Conservation (phyloP, 2,113 vertebrate species). For the Varanus komodoensis region DNA sequence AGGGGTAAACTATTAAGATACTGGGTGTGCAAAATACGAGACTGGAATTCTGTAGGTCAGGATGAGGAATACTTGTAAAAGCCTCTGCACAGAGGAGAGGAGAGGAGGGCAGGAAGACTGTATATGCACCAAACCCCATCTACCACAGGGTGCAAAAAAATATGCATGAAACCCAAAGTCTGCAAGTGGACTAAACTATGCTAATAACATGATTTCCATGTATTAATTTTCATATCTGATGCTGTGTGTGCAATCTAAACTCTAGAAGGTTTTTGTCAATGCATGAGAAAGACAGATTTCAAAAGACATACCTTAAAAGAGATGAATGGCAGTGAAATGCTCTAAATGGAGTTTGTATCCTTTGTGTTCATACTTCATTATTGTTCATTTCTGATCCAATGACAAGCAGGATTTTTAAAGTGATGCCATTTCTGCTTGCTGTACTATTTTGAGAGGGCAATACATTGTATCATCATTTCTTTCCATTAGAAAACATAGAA, state of each 20-base stretch:
- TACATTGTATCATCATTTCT: background rate
- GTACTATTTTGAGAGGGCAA: background rate
- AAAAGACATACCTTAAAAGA: background rate
- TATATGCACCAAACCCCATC: background rate
- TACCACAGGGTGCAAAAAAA: background rate
- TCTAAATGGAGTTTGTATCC: background rate
- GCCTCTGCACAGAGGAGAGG: background rate
- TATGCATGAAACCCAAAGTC: background rate
- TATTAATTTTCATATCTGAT: no score
- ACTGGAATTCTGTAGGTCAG: background rate
- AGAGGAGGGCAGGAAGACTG: background rate
- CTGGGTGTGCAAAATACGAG: background rate
- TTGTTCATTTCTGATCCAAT: background rate
- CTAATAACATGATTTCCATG: background rate
- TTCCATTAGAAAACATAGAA: slow-evolving; percentile 3
- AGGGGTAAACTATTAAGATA: background rate
- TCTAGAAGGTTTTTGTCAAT: background rate
- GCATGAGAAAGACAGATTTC: background rate
- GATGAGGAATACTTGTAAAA: background rate
- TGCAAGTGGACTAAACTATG: background rate
- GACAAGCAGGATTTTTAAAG: background rate
- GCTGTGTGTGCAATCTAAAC: background rate
- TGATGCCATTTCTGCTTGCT: background rate
- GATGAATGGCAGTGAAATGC: background rate
- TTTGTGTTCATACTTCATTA: background rate